Evolutionary conservation across 1,140 invertebrate genomes (phyloP).

Genomic region (Drosophila ambigua): DNA sequence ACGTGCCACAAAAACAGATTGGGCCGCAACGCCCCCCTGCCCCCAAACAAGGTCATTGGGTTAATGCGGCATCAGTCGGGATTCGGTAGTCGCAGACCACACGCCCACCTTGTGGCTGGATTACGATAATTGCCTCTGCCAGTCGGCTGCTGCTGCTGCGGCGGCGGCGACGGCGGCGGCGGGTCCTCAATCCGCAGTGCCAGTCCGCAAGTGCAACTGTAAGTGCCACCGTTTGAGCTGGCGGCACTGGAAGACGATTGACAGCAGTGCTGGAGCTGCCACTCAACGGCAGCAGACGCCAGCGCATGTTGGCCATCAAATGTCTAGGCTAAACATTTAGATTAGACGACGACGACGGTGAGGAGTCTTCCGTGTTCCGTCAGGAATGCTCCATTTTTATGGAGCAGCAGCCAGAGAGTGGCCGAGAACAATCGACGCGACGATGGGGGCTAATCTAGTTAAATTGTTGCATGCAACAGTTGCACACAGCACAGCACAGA

Average conservation of each 20-base stretch:
- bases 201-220: slow-evolving; percentile 80
- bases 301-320: slow-evolving; percentile 80
- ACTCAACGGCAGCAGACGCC: slow-evolving; percentile 57
- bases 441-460: slow-evolving; percentile 71
- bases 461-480: slow-evolving; percentile 80
- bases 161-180: too few species aligned
- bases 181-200: slow-evolving; percentile 39
- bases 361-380: slow-evolving; percentile 74
- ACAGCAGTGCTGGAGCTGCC: slow-evolving; percentile 69
- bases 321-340: slow-evolving; percentile 77
- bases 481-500: slow-evolving; percentile 23
- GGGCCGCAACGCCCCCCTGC: slow-evolving; percentile 42
- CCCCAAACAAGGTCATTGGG: slow-evolving; percentile 75
- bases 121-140: slow-evolving; percentile 72
- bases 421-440: slow-evolving; percentile 69
- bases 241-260: slow-evolving; percentile 58
- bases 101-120: slow-evolving; percentile 54
- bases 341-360: slow-evolving; percentile 56
- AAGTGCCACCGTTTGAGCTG: slow-evolving; percentile 74
- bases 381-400: slow-evolving; percentile 78
- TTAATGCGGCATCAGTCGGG: slow-evolving; percentile 58
- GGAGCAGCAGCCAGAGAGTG: slow-evolving; percentile 47
- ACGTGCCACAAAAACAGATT: slow-evolving; percentile 50
- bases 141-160: not conserved
- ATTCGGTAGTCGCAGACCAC: slow-evolving; percentile 16